Base-by-base conservation (phyloP, 2,888 invertebrate species). In the Apoda limacodes region DNA sequence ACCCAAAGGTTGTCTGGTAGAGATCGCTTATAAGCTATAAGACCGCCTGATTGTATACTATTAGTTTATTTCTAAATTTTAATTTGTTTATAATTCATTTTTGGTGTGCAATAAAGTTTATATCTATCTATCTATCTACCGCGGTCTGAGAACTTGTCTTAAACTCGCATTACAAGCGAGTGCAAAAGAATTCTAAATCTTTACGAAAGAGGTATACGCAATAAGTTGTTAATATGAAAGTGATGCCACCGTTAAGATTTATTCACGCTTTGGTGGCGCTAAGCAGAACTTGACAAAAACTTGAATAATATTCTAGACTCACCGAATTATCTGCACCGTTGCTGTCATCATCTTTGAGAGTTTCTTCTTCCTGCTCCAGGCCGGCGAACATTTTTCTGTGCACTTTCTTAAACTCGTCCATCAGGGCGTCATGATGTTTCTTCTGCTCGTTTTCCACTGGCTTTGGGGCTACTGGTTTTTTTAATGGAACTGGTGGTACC, bases 401-500 rank as follows among this genome's bases (percentile, higher is more conserved):
- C 4, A 92, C 93, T 54, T 88, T 88, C 62, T 91, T 92, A 62
- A 94, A 94, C 70, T 94, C 94, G 64, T 93, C 89, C 90, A 94
- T 94, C 40, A 94, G 68, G 46, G 88, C 88, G 45, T 85, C 85
- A 53, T 91, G 91, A 44, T 88, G 86, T 48, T 85, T 84, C 46
- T 85, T 84, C 56, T 86, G 84, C 39, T 88, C 87, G 29, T 83
- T 81, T 41, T 84, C 85, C 66, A 81, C 42, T 50, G 68, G 51
- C 69, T 83, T 62, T 42, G 64, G 50, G 34, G 51, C 45, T 34
- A 46, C 60, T 28, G 60, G 52, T 43, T 75, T 75, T 42, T 71
- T 75, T 6, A 59, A 44, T 33, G 55, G 50, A 28, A 47, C 57
- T 27, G 54, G 50, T 21, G 54, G 47, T 25, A 39, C 36, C 13